Base-by-base conservation (phyloP, 2,888 invertebrate species). In the Nebria salina region DNA sequence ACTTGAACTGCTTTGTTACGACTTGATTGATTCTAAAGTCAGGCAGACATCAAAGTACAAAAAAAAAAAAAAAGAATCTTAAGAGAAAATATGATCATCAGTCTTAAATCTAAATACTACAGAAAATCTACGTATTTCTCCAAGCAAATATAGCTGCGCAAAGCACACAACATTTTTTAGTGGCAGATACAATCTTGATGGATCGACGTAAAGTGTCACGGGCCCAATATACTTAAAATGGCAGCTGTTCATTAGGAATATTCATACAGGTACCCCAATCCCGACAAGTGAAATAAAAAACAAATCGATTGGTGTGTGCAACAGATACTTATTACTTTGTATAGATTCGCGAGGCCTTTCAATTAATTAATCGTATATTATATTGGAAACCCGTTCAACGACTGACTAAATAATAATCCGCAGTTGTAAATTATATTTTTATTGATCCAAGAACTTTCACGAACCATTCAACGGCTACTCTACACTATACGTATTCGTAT, bases 391-490 rank as follows among this genome's bases (percentile, higher is more conserved):
- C 25, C 66, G 66, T 66, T 66, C 66, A 66, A 25, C 25, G 25
- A n/a, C 66, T 13, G 66, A 20, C 15, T 66, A 66, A 66, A 66
- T 72, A 11, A 4, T 72, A 77, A 77, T 77, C 77, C 70, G 34
- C 34, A 26, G 65, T 77, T 65, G 72, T 77, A 77, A 77, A 77
- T 77, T 77, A 77, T 72, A 77, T 72, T 77, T 72, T 77, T 77
- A 77, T 77, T 77, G 64, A 72, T 77, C 72, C 20, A 20, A 20
- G 20, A 20, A 20, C 20, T 20, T 20, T 20, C 20, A 20, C 20
- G 20, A 20, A 20, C 20, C 20, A 20, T 20, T 20, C 20, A 20
- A 20, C 20, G 20, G 20, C 20, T 20, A 20, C 20, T 20, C 20
- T 20, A 20, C 20, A 20, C 20, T 20, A 20, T 20, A 20, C 20